Evolutionary conservation across 2,113 vertebrate species (phyloP).

Genomic region (Phalacrocorax carbo): DNA sequence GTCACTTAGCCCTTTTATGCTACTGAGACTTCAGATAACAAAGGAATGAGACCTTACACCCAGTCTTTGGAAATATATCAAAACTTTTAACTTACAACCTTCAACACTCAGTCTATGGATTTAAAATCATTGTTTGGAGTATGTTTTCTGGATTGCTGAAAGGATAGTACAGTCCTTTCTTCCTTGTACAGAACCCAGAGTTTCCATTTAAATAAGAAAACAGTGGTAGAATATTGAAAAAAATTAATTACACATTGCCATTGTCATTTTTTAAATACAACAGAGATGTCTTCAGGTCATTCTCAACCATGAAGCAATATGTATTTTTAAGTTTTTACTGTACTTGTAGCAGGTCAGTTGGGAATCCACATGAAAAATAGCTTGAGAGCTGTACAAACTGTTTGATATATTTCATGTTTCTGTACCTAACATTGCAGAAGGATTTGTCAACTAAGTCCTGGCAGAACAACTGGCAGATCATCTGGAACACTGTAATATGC

Average conservation of each 20-base stretch:
- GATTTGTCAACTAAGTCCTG: background rate
- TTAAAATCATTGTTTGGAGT: background rate
- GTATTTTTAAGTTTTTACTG: background rate
- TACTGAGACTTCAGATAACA: background rate
- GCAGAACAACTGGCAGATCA: background rate
- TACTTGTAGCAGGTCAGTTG: background rate
- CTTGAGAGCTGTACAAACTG: background rate
- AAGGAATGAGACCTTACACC: background rate
- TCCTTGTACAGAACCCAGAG: background rate
- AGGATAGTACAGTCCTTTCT: background rate
- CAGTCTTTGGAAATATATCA: background rate
- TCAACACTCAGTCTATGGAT: background rate
- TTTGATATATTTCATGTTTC: background rate
- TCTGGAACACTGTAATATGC: background rate
- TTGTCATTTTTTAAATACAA: background rate
- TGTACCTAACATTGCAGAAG: background rate
- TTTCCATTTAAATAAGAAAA: background rate
- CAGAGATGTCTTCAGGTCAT: background rate
- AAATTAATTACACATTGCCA: background rate
- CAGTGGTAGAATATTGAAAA: background rate
- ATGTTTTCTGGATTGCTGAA: background rate
- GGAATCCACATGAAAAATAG: background rate
- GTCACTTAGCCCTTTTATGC: background rate
- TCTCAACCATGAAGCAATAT: background rate
- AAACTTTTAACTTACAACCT: background rate